A percentile compares a stretch with the other conserved stretches of the same genome.
Evolutionary conservation across 2,113 vertebrate species (phyloP).

Genomic region (Crotalus horridus): DNA sequence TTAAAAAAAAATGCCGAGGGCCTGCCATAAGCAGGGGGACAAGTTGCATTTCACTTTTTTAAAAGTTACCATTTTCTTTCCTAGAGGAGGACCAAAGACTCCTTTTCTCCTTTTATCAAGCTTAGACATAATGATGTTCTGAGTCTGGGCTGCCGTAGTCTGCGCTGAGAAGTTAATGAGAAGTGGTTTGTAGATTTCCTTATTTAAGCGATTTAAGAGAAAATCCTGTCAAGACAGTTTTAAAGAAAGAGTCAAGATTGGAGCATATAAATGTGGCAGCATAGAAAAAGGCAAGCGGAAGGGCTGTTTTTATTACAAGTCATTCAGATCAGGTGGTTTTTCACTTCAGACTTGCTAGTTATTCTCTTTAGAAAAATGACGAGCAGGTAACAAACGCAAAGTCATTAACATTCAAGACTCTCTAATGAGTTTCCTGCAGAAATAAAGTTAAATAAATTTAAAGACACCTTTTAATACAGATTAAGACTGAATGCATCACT

Average conservation of each 20-base stretch:
- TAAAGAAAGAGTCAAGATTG: background rate
- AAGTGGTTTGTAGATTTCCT: constrained; percentile 83
- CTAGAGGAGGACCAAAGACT: constrained; percentile 82
- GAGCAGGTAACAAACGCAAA: background rate
- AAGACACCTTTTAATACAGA: background rate
- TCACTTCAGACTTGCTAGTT: background rate
- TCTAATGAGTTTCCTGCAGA: constrained; percentile 24
- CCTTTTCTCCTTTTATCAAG: constrained; percentile 88
- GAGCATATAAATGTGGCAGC: constrained; percentile 1
- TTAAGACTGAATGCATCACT: background rate
- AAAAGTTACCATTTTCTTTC: constrained; percentile 81
- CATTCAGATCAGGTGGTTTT: background rate
- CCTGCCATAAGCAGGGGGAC: background rate
- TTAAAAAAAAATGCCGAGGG: too few relatives aligned
- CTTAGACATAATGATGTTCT: constrained; percentile 90
- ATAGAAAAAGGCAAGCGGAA: background rate
- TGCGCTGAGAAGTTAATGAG: constrained; percentile 92
- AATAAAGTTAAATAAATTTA: constrained; percentile 17
- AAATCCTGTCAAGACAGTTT: constrained; percentile 51
- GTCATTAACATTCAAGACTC: constrained; percentile 3
- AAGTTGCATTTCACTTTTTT: background rate
- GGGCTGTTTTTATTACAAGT: constrained; percentile 6
- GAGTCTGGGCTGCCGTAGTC: constrained; percentile 87
- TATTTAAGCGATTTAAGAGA: constrained; percentile 81
- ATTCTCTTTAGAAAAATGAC: constrained; percentile 17